A percentile compares a stretch with the other conserved stretches of the same genome.
phyloP scores from a whole-genome alignment of 2,113 vertebrate genomes.

The Mustela nigripes region DNA sequence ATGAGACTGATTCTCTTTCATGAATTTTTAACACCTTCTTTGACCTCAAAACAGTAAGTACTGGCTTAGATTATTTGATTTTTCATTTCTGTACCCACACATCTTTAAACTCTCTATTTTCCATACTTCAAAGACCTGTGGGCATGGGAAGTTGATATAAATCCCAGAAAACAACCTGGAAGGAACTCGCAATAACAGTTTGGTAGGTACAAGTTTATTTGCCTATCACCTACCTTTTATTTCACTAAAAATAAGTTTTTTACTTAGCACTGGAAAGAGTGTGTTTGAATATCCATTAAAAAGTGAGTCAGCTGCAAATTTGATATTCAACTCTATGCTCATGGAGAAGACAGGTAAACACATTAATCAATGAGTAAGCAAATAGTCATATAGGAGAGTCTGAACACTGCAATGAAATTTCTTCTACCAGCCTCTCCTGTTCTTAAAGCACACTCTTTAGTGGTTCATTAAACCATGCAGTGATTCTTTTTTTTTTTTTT shows the following conservation, averaged over 20 bases:
- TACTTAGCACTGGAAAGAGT: slow-evolving; percentile 17
- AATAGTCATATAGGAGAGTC: slow-evolving; percentile 58
- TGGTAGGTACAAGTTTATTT: slow-evolving; percentile 7
- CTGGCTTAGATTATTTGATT: neutral
- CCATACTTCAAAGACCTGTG: neutral
- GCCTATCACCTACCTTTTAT: slow-evolving; percentile 39
- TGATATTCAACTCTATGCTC: slow-evolving; percentile 65
- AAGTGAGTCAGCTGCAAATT: slow-evolving; percentile 65
- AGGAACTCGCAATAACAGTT: neutral
- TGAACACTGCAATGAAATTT: slow-evolving; percentile 47
- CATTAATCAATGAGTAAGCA: slow-evolving; percentile 71
- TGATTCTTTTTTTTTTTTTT: neutral
- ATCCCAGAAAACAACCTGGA: neutral
- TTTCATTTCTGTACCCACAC: neutral
- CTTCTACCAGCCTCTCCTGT: neutral
- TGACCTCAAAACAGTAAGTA: slow-evolving; percentile 20
- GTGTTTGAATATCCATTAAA: slow-evolving; percentile 51
- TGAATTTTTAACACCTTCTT: slow-evolving; percentile 32
- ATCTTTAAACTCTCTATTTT: slow-evolving; percentile 25
- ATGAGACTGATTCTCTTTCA: neutral
- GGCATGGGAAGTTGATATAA: neutral
- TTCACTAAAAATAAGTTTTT: slow-evolving; percentile 32
- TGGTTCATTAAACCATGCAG: slow-evolving; percentile 48
- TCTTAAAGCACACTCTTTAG: slow-evolving; percentile 51
- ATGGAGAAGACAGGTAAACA: slow-evolving; percentile 60